Conservation (phyloP, 2,888 invertebrate genomes). For the Hyles lineata region DNA sequence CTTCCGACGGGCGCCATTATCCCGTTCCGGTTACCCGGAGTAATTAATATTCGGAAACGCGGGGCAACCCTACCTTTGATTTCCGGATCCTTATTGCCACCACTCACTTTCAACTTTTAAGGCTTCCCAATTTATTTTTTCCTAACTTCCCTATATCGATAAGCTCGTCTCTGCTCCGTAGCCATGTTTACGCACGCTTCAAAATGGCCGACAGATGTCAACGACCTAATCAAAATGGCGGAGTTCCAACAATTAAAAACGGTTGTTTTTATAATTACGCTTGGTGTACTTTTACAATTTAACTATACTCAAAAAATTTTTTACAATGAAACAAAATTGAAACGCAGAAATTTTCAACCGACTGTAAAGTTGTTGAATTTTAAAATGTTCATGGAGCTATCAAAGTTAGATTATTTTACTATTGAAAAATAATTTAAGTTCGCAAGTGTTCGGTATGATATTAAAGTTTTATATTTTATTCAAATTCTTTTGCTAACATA, state of each 20-base stretch:
- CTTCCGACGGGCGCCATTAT: constrained; percentile 17
- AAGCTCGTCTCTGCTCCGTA: neutral
- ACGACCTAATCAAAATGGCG: neutral
- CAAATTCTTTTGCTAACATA: neutral
- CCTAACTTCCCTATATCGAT: neutral
- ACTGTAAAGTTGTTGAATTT: constrained; percentile 7
- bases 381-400: constrained; percentile 14
- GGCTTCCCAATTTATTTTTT: constrained; percentile 1
- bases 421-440: constrained; percentile 10
- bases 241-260: neutral
- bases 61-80: constrained; percentile 16
- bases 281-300: constrained; percentile 9
- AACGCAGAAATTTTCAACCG: neutral
- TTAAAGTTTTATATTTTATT: neutral
- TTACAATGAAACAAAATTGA: constrained; percentile 3
- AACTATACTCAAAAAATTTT: neutral
- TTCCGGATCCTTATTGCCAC: constrained; percentile 14
- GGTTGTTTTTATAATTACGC: neutral
- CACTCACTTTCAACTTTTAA: constrained; percentile 21
- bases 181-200: neutral
- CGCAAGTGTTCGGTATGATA: neutral
- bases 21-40: constrained; percentile 6
- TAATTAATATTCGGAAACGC: constrained; percentile 17
- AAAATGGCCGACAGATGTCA: neutral
- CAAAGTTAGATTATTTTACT: neutral